Conservation (phyloP, 1,140 invertebrate species). For the Elysia chlorotica region DNA sequence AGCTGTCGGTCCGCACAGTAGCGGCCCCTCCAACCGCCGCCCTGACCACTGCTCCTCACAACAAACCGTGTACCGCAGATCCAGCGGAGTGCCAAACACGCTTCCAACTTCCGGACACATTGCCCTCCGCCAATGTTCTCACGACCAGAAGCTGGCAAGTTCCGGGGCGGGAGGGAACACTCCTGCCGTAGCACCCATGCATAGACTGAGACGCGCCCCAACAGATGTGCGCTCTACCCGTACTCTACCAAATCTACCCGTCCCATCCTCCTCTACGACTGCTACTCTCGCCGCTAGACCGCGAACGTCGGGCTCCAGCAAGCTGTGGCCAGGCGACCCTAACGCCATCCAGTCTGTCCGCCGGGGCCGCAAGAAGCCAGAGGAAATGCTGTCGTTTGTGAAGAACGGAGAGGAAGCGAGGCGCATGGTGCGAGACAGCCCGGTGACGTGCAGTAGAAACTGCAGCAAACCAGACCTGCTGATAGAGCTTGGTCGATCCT, state of each 20-base stretch:
- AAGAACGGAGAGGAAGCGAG: constrained; percentile 25
- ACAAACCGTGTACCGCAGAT: too few relatives aligned
- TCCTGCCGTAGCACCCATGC: not conserved
- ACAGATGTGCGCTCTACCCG: not conserved
- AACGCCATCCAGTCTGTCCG: constrained; percentile 24
- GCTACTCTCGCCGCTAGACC: not conserved
- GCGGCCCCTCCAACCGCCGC: too few relatives aligned
- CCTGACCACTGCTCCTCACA: too few relatives aligned
- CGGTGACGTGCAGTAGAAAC: constrained; percentile 22
- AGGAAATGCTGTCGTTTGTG: constrained; percentile 21
- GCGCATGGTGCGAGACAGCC: constrained; percentile 15
- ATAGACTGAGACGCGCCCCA: not conserved
- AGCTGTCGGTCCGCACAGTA: too few relatives aligned
- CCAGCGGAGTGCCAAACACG: too few relatives aligned
- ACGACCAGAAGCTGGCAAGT: too few relatives aligned
- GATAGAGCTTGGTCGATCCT: constrained; percentile 9
- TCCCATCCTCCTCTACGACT: not conserved
- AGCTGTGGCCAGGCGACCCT: constrained; percentile 25
- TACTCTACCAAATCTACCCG: not conserved
- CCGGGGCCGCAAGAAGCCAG: constrained; percentile 11
- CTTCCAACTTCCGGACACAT: too few relatives aligned
- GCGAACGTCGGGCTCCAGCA: not conserved
- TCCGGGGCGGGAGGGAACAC: too few relatives aligned
- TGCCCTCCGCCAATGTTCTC: too few relatives aligned
- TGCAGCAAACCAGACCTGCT: constrained; percentile 26